Base-by-base conservation (phyloP, 2,797 vertebrate genomes). In the Fistularia commersonii region DNA sequence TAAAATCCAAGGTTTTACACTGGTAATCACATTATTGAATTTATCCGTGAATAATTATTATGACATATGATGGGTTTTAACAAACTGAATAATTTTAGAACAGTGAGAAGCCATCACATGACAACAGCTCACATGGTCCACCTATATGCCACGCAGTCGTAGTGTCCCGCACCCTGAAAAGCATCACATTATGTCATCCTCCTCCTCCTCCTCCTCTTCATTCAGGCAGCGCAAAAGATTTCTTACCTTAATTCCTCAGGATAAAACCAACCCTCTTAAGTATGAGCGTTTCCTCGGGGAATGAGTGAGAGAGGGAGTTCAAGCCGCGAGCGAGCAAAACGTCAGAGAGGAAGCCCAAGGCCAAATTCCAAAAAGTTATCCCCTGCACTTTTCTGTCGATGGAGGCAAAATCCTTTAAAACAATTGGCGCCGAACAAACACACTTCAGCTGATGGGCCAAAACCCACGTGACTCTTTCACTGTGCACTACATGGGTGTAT, bases 341-440 rank as follows among this genome's bases (percentile, higher is more conserved):
- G 76, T 85, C 80, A 80, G 89, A 90, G 84, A 90, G 88, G 83
- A 84, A 77, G 76, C 76, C 56, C 68, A 67, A 84, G 84, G 84
- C 84, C 59, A 69, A 83, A 87, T 81, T 90, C 88, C 90, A 89
- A 90, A 91, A 91, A 81, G 89, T 90, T 91, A 90, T 87, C 82
- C 88, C 74, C 82, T 73, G 79, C 43, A 70, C 65, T 82, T 91
- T 92, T 92, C 76, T 92, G 91, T 91, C 11, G 89, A 92, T 89
- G 91, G 83, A 80, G 80, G 91, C 91, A 91, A 88, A 92, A 91
- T 88, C 84, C 87, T 88, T 89, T 84, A 87, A 75, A 87, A 81
- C 79, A 81, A 74, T 79, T 67, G 32, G 51, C 69, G 75, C 69
- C 68, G 76, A 87, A 87, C 84, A 87, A 86, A 88, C 59, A 76